Base-by-base conservation (phyloP, 2,113 vertebrate genomes). In the Heloderma charlesbogerti region DNA sequence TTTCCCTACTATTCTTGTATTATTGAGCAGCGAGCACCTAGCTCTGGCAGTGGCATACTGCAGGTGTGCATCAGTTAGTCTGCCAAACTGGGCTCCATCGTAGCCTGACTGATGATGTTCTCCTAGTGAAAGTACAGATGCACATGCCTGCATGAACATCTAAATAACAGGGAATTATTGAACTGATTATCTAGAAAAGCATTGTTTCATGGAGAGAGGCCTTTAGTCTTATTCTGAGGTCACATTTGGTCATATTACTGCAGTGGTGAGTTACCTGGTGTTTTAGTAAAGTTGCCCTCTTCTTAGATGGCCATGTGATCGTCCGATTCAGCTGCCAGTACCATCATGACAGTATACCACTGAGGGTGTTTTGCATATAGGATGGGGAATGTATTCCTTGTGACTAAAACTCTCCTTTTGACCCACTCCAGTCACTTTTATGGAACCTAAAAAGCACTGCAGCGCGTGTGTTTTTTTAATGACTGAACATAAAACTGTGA, bases 1-100 rank as follows among this genome's bases (percentile, higher is more conserved):
- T 51, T 48, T 31, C 9, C 80, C 16, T 34, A 31, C 2, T 15
- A 81, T 1, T 27, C 80, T 89, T 85, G 82, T 71, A 88, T 90
- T 91, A 80, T 86, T 54, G 63, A 94, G 78, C 93, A 90, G 88
- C 94, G 63, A 93, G 81, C 91, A 90, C 87, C 94, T 95, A 94
- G 95, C 92, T 91, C 92, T 16, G 29, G 93, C 89, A 94, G 88
- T 93, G 96, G 57, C 57, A 60, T 96, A 94, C 95, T 96, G 94
- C 87, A 92, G 88, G 3, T 69, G 87, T 96, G 94, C 95, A 95
- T 93, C 71, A 91, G 4, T 72, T 92, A 80, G 87, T 91, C 78
- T 95, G 94, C 95, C 84, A 93, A 96, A 95, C 79, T 86, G 91
- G 95, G 91, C 94, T 93, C 94, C 89, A 84, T 93, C 93, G 94